These are phyloP conservation scores for Drosophila subsilvestris DNA, from an alignment of 2,888 invertebrate genomes.

Conservation along the genomic window DNA sequence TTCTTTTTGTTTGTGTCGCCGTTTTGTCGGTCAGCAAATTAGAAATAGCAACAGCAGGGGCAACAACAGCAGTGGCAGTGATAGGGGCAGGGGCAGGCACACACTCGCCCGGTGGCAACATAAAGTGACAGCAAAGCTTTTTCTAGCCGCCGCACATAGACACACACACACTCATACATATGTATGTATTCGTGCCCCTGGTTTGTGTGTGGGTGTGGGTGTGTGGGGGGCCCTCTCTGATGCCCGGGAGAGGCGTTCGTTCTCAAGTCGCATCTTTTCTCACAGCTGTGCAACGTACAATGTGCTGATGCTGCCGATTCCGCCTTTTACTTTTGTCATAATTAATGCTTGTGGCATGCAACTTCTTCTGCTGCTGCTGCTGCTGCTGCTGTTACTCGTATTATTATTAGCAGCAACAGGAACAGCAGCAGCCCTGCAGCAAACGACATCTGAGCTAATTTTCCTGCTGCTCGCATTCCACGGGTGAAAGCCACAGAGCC, in stretches of 20 bases:
- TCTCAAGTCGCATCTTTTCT: conserved; percentile 33
- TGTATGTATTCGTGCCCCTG: conserved; percentile 4
- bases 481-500: conserved; percentile 67
- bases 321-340: conserved; percentile 67
- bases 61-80: conserved; percentile 7
- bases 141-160: conserved; percentile 7
- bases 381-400: conserved; percentile 13
- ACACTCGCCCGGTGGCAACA: conserved; percentile 9
- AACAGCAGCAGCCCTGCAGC: conserved; percentile 49
- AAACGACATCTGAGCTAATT: conserved; percentile 69
- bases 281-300: conserved; percentile 48
- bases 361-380: conserved; percentile 39
- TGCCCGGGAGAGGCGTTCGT: conserved; percentile 19
- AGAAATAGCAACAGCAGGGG: conserved; percentile 56
- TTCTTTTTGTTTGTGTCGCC: conserved; percentile 23
- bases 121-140: conserved; percentile 55
- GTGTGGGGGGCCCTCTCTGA: conserved; percentile 49
- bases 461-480: conserved; percentile 70
- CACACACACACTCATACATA: background rate
- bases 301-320: conserved; percentile 9
- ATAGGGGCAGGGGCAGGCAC: conserved; percentile 24
- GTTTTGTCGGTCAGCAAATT: conserved; percentile 59
- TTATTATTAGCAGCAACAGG: conserved; percentile 57
- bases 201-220: conserved; percentile 43
- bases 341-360: conserved; percentile 65